Conservation (phyloP, 2,797 vertebrate genomes). For the Acipenser transmontanus region DNA sequence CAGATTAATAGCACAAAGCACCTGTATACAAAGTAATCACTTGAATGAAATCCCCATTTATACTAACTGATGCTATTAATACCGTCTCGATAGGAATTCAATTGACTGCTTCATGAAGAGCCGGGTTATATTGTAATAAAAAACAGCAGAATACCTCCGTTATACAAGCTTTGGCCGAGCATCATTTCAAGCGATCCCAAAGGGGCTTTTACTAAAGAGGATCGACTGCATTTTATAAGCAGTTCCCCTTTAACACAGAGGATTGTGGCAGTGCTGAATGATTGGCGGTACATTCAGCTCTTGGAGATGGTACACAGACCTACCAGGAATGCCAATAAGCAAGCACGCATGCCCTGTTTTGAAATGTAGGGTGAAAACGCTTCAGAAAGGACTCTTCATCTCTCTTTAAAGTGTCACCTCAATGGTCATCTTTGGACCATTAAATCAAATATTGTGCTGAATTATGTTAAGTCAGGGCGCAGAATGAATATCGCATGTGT, state of each 20-base stretch:
- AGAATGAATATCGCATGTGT: conserved; percentile 22
- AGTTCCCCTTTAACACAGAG: not conserved
- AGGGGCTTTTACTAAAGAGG: not conserved
- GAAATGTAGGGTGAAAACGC: not conserved
- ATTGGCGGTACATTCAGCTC: not conserved
- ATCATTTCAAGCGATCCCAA: not conserved
- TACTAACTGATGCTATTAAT: conserved; percentile 7
- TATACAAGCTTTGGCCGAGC: not conserved
- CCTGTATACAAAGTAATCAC: conserved; percentile 9
- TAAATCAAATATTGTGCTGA: conserved; percentile 18
- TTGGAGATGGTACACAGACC: not conserved
- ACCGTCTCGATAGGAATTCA: conserved; percentile 2
- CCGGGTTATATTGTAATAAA: not conserved
- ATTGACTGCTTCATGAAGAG: not conserved
- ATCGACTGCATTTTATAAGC: not conserved
- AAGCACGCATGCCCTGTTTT: conserved; percentile 17
- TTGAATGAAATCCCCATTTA: conserved; percentile 5
- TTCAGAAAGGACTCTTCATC: conserved; percentile 1
- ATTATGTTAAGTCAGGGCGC: conserved; percentile 32
- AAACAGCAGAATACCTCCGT: not conserved
- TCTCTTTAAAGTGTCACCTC: conserved; percentile 27
- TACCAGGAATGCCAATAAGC: conserved; percentile 27
- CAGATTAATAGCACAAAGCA: conserved; percentile 10
- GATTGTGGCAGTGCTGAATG: not conserved
- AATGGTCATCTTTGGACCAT: conserved; percentile 22